Base-by-base conservation (phyloP, 2,888 invertebrate species). In the Proisotoma minuta region DNA sequence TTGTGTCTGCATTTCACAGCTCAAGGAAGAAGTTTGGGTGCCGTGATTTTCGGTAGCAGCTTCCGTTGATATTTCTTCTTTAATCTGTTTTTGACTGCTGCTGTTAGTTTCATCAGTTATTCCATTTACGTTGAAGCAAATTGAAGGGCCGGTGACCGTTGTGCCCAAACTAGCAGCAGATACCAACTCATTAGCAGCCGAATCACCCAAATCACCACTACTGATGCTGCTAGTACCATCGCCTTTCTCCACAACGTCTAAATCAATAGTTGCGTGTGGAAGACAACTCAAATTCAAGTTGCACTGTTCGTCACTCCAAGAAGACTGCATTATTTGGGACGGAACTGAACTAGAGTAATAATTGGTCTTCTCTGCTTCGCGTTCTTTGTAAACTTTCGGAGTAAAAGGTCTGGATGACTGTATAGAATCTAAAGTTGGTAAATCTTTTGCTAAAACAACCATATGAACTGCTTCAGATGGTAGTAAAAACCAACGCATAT, bases 401-500 rank as follows among this genome's bases (percentile, higher is more conserved):
- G 50, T 58, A 56, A 68, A 70, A 34, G 68, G 68, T 48, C 59
- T 58, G 1, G 65, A 62, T 20, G 68, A 63, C 29, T 63, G 50
- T 2, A 65, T 28, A 8, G 62, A 52, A 15, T 34, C 23, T 10
- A 8, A 10, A 15, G 34, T 34, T 34, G 8, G 8, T n/a, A 40
- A 39, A 2, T 28, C 49, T 1, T 28, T 58, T 10, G 40, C 53
- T 22, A 53, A 40, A 34, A 56, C 64, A 1, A 89, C 78, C 34
- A 89, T 81, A 70, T 86, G 85, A 75, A 89, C 87, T 0, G 91
- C 91, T 80, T 94, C 93, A 75, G 87, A 87, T 0, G 92, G 92
- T 57, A 93, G 78, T 83, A 93, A 86, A 78, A 91, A 94, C 93
- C 93, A 94, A 65, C 91, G 82, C 15, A 92, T 79, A 58, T 83